Base-by-base conservation (phyloP, 2,888 invertebrate species). In the Pandemis corylana region DNA sequence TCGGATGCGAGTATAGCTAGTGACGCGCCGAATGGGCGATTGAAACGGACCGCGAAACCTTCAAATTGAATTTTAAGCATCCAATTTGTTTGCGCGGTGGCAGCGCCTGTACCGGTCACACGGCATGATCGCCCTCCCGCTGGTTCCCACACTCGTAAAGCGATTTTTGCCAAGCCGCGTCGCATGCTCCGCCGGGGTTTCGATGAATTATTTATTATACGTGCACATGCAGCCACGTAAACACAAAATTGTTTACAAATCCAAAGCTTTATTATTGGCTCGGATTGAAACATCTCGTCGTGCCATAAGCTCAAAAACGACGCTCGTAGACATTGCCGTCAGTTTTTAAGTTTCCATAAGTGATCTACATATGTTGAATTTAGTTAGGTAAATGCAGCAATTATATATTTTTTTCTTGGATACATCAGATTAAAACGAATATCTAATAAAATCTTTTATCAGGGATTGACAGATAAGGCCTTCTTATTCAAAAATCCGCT, bases 21-120 rank as follows among this genome's bases (percentile, higher is more conserved):
- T 89, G 91, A 90, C 91, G 90, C 89, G 91, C 90, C 91, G 90
- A 87, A 87, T 90, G 90, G 87, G 87, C 89, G 90, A 91, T 93
- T 92, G 90, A 92, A 92, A 89, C 89, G 90, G 89, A 91, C 94
- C 94, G 91, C 92, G 92, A 93, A 94, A 93, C 94, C 93, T 93
- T 93, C 89, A 93, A 93, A 94, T 94, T 94, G 94, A 94, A 94
- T 94, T 94, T 94, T 93, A 94, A 93, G 94, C 92, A 91, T 94
- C 92, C 94, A 94, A 94, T 94, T 93, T 93, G 94, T 93, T 94
- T 91, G 90, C 87, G 85, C 88, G 85, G 87, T 85, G 85, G 88
- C 85, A 89, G 66, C 70, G 67, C 69, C 73, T 59, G 73, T 44
- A 64, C 73, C 73, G 68, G 56, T 56, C 56, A 72, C 67, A 64